A percentile compares a stretch with the other conserved stretches of the same genome.
phyloP scores from a whole-genome alignment of 1,140 invertebrate genomes.

The Wiebesia pumilae region DNA sequence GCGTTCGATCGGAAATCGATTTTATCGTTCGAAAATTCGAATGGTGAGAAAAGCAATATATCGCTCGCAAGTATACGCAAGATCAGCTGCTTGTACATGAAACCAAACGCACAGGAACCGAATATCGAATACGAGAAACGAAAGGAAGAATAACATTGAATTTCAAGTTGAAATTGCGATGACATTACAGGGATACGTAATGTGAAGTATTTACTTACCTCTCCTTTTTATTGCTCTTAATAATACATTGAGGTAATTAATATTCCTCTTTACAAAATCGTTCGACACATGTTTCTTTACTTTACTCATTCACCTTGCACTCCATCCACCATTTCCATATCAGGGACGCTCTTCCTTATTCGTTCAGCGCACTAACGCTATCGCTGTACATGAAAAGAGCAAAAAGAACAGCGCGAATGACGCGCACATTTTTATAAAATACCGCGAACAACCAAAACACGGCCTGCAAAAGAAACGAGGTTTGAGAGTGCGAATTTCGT shows the following conservation, averaged over 20 bases:
- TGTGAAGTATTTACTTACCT: background rate
- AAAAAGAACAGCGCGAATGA: background rate
- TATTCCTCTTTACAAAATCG: background rate
- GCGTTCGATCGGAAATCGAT: background rate
- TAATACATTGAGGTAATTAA: background rate
- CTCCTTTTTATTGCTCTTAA: background rate
- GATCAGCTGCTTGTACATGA: background rate
- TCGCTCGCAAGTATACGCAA: background rate
- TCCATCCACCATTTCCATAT: background rate
- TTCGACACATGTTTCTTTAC: background rate
- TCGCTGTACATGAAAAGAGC: background rate
- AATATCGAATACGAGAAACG: no score
- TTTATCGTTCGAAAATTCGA: background rate
- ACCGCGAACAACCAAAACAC: background rate
- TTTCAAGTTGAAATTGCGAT: no score
- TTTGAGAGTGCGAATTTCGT: background rate
- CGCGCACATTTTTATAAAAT: background rate
- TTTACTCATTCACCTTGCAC: background rate
- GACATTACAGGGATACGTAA: no score
- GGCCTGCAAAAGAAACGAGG: no score
- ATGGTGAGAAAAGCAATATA: background rate
- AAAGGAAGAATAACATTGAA: no score
- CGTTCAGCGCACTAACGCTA: background rate
- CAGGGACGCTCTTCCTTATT: background rate
- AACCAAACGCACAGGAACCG: no score